Conservation (phyloP, 2,113 vertebrate species). For the Alexandromys fortis region DNA sequence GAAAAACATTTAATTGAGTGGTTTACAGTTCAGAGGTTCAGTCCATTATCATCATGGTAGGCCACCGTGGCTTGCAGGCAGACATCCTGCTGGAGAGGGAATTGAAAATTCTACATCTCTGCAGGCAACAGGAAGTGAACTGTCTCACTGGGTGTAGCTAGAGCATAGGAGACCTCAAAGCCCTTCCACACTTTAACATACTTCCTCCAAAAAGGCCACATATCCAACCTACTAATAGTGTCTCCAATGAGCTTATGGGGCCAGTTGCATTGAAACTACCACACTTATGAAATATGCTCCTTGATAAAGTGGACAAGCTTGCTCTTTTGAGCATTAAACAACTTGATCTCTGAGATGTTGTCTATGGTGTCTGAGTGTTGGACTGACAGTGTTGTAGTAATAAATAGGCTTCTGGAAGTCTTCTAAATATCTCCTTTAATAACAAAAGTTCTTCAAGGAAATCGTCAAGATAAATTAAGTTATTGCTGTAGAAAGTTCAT, state of each 20-base stretch:
- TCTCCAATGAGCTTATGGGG: background rate
- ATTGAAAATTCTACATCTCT: background rate
- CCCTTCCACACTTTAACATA: too few species aligned
- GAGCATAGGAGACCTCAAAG: background rate
- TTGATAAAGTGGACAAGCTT: conserved; percentile 3
- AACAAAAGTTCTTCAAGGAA: background rate
- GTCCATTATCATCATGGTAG: background rate
- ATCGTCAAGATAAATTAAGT: background rate
- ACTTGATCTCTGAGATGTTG: background rate
- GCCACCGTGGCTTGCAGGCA: background rate
- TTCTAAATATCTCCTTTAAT: background rate
- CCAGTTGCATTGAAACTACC: background rate
- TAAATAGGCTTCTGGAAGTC: background rate
- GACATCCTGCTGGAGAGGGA: background rate
- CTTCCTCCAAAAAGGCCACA: background rate
- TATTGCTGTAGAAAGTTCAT: conserved; percentile 12
- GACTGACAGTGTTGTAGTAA: background rate
- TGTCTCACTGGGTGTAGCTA: background rate
- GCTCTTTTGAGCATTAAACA: background rate
- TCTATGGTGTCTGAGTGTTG: background rate
- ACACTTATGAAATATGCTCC: conserved; percentile 3
- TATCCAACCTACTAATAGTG: background rate
- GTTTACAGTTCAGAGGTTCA: background rate
- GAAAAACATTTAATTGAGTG: background rate
- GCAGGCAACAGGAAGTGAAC: background rate